Conservation (phyloP, 2,113 vertebrate genomes). For the Gadus chalcogrammus region DNA sequence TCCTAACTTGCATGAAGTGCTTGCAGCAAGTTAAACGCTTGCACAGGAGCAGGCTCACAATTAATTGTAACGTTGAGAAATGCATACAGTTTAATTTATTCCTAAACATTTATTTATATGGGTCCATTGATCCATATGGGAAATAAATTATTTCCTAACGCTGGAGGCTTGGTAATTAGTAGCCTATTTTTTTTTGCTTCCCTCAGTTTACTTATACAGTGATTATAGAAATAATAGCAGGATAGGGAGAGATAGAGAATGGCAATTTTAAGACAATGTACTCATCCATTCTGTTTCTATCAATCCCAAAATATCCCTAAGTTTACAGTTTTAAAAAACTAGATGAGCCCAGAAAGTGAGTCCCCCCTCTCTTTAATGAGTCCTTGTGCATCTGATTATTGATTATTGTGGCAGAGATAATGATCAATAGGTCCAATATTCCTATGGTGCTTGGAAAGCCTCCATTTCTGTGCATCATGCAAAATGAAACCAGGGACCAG, state of each 20-base stretch:
- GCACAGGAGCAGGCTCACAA: slow-evolving; percentile 35
- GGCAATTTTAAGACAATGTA: slow-evolving; percentile 59
- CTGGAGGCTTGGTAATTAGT: slow-evolving; percentile 65
- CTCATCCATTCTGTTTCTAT: slow-evolving; percentile 37
- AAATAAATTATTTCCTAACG: slow-evolving; percentile 40
- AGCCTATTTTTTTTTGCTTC: slow-evolving; percentile 47
- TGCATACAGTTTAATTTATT: slow-evolving; percentile 46
- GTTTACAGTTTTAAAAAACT: slow-evolving; percentile 1
- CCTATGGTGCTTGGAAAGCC: not conserved
- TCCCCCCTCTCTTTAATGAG: too few relatives aligned
- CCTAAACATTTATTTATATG: slow-evolving; percentile 39
- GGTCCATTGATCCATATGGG: slow-evolving; percentile 45
- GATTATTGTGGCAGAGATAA: too few relatives aligned
- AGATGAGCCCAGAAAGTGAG: slow-evolving; percentile 40
- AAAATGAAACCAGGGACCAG: slow-evolving; percentile 19
- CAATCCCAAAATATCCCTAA: too few relatives aligned
- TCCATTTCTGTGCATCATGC: slow-evolving; percentile 21
- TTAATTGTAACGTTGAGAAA: slow-evolving; percentile 50
- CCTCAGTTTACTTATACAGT: slow-evolving; percentile 46
- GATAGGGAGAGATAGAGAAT: slow-evolving; percentile 64
- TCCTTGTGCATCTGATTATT: too few relatives aligned
- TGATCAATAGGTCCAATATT: too few relatives aligned
- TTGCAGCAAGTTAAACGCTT: slow-evolving; percentile 42
- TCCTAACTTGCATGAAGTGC: slow-evolving; percentile 49
- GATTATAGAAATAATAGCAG: slow-evolving; percentile 55